Percentiles rank a stretch among this genome's conserved stretches.
Evolutionary conservation across 2,797 vertebrate genomes (phyloP).

Genomic region (Poecile montanus): DNA sequence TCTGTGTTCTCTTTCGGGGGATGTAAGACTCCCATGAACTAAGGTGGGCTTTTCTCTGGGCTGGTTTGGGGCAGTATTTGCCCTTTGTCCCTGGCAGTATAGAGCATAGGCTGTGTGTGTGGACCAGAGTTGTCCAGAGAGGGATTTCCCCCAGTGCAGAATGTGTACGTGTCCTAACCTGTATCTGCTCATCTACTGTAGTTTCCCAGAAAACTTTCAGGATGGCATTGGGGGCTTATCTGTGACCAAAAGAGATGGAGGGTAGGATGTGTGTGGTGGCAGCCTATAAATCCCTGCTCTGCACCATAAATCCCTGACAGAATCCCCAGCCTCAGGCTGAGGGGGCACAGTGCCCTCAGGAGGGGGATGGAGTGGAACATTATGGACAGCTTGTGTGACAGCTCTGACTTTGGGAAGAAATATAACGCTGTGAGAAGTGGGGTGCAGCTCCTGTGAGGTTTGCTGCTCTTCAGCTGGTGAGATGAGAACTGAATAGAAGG

Average conservation of each 20-base stretch:
- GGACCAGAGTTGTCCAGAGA: neutral
- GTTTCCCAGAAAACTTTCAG: neutral
- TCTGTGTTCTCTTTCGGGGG: neutral
- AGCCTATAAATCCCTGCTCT: neutral
- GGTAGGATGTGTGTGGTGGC: neutral
- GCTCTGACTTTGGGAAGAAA: neutral
- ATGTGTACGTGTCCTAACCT: neutral
- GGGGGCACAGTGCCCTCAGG: neutral
- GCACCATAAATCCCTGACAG: neutral
- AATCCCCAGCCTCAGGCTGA: neutral
- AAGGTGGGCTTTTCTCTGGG: neutral
- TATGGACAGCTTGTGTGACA: neutral
- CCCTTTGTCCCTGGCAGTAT: neutral
- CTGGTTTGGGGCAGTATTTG: neutral
- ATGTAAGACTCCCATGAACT: neutral
- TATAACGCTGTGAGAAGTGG: neutral
- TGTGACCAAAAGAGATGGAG: neutral
- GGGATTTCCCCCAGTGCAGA: neutral
- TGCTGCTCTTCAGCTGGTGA: neutral
- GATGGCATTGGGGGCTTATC: neutral
- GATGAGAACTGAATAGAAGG: neutral
- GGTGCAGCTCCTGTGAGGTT: neutral
- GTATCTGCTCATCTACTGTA: neutral
- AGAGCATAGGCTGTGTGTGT: too few relatives aligned
- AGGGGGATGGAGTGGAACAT: neutral